A percentile compares a stretch with the other conserved stretches of the same genome.
Conservation (phyloP, 2,888 invertebrate species). For the Euplexia lucipara region DNA sequence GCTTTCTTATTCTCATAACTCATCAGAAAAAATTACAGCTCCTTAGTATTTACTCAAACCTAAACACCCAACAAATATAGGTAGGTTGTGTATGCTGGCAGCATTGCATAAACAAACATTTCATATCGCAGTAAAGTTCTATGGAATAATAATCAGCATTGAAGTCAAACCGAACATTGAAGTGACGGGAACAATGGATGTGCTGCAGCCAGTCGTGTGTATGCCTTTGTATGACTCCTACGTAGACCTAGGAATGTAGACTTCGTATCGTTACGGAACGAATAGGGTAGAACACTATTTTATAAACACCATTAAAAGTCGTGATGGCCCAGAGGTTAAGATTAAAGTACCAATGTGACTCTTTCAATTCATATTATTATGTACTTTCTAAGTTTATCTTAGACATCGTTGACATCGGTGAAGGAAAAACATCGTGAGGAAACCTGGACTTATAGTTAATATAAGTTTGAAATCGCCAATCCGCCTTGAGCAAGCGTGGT, state of each 20-base stretch:
- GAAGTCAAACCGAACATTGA: slow-evolving; percentile 34
- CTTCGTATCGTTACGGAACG: not conserved
- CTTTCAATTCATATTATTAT: no score
- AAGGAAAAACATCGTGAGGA: no score
- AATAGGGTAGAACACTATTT: no score
- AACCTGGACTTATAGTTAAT: no score
- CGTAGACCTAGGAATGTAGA: slow-evolving; percentile 10
- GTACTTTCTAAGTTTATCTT: no score
- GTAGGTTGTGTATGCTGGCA: no score
- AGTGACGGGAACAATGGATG: slow-evolving; percentile 46
- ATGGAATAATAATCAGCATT: slow-evolving; percentile 52
- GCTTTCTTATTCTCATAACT: not conserved
- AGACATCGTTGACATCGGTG: no score
- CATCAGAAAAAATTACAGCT: not conserved
- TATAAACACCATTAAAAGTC: no score
- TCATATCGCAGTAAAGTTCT: slow-evolving; percentile 4
- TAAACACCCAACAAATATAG: not conserved
- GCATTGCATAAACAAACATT: slow-evolving; percentile 6
- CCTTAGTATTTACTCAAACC: not conserved
- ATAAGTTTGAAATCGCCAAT: no score
- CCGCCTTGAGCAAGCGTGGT: no score
- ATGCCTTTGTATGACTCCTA: slow-evolving; percentile 22
- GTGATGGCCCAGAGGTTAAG: no score
- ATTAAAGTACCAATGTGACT: no score
- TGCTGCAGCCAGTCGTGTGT: slow-evolving; percentile 31